phyloP scores from a whole-genome alignment of 2,113 vertebrate genomes.

The Xiphophorus couchianus region DNA sequence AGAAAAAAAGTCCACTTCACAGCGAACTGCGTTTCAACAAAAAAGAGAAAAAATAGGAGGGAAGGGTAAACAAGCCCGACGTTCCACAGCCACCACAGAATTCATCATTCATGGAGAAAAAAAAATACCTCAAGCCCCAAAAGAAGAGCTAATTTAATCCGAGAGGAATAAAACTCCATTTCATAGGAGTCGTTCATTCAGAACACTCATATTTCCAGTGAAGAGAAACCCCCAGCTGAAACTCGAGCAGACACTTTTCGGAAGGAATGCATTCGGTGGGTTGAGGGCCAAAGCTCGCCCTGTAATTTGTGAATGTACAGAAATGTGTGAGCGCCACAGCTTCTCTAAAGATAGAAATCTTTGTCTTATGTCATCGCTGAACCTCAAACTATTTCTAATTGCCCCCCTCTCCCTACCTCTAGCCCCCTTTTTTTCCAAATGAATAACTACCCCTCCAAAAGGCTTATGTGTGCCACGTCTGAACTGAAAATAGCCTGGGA shows the following conservation, averaged over 20 bases:
- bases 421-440: constrained; percentile 75
- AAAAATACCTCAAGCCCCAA: constrained; percentile 66
- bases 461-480: constrained; percentile 68
- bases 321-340: constrained; percentile 78
- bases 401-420: constrained; percentile 47
- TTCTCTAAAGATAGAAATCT: constrained; percentile 82
- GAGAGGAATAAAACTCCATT: constrained; percentile 78
- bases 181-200: constrained; percentile 80
- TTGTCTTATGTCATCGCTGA: constrained; percentile 80
- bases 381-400: constrained; percentile 81
- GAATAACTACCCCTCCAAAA: constrained; percentile 72
- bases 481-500: constrained; percentile 77
- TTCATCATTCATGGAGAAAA: constrained; percentile 75
- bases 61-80: constrained; percentile 75
- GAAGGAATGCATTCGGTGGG: constrained; percentile 82
- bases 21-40: constrained; percentile 54
- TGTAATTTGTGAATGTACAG: constrained; percentile 85
- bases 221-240: constrained; percentile 81
- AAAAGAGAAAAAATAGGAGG: constrained; percentile 47
- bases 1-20: constrained; percentile 75
- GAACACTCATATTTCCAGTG: constrained; percentile 78
- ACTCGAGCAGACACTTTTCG: constrained; percentile 82
- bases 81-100: constrained; percentile 75
- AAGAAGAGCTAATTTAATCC: constrained; percentile 77
- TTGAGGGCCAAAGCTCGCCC: constrained; percentile 78